These are phyloP conservation scores for Lepetodrilus schrolli DNA, from an alignment of 2,888 invertebrate species.

Conservation along the genomic window DNA sequence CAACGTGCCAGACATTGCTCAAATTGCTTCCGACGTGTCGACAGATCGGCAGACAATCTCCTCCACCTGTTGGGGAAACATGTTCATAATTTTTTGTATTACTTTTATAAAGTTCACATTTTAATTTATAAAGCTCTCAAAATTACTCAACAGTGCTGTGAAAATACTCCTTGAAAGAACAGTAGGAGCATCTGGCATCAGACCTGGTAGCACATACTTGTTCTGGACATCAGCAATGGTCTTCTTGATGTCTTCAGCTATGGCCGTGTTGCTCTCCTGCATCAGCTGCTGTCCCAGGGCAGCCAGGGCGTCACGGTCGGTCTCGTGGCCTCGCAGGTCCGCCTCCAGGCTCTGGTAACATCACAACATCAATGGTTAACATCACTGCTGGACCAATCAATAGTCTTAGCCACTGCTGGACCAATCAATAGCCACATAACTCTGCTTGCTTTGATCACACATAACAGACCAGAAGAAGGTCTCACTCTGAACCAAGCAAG, in stretches of 20 bases:
- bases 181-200: too few species aligned
- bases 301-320: conserved; percentile 54
- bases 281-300: conserved; percentile 55
- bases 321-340: conserved; percentile 52
- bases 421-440: not conserved
- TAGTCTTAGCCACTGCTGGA: not conserved
- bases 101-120: not conserved
- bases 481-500: too few species aligned
- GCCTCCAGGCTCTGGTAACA: conserved; percentile 51
- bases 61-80: conserved; percentile 50
- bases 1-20: conserved; percentile 63
- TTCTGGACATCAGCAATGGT: conserved; percentile 56
- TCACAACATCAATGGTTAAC: not conserved
- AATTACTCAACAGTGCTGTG: not conserved
- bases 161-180: too few species aligned
- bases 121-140: not conserved
- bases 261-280: conserved; percentile 64
- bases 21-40: conserved; percentile 50
- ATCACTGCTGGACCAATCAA: not conserved
- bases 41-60: conserved; percentile 49
- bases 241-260: conserved; percentile 58
- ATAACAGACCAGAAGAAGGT: too few species aligned
- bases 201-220: conserved; percentile 45
- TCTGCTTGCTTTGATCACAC: not conserved
- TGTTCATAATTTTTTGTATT: not conserved